Conservation (phyloP, 2,888 invertebrate species). For the Catocala fraxini region DNA sequence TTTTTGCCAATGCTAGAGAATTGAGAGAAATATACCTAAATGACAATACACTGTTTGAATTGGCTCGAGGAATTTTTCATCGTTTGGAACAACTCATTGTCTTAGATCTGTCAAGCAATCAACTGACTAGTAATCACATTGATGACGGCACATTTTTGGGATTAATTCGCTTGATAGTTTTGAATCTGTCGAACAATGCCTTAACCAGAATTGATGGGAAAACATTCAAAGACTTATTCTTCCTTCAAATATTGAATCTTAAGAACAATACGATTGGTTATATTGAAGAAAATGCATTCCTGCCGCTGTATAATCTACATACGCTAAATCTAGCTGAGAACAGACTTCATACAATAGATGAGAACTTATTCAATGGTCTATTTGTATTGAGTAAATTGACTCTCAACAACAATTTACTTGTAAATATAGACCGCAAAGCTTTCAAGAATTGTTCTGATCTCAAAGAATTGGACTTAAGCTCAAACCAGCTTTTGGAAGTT, state of each 20-base stretch:
- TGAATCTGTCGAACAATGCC: slow-evolving; percentile 95
- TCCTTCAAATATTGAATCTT: slow-evolving; percentile 94
- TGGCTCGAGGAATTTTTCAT: slow-evolving; percentile 94
- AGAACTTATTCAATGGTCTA: slow-evolving; percentile 94
- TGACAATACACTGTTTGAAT: slow-evolving; percentile 94
- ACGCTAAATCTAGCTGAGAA: slow-evolving; percentile 96
- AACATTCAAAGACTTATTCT: slow-evolving; percentile 95
- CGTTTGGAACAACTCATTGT: slow-evolving; percentile 94
- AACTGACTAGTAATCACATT: slow-evolving; percentile 94
- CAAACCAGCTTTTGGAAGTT: slow-evolving; percentile 93
- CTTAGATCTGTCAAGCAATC: slow-evolving; percentile 94
- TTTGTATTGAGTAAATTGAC: slow-evolving; percentile 95
- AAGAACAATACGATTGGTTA: slow-evolving; percentile 96
- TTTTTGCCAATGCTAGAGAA: slow-evolving; percentile 94
- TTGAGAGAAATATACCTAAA: slow-evolving; percentile 94
- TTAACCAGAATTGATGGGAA: slow-evolving; percentile 93
- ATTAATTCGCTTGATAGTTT: slow-evolving; percentile 93
- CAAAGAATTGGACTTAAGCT: slow-evolving; percentile 95
- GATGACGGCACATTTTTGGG: slow-evolving; percentile 95
- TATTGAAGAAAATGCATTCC: slow-evolving; percentile 95
- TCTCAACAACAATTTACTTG: slow-evolving; percentile 94
- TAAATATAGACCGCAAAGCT: slow-evolving; percentile 92
- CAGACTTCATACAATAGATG: slow-evolving; percentile 93
- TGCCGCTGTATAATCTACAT: slow-evolving; percentile 95
- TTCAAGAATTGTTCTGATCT: slow-evolving; percentile 96